These are phyloP conservation scores for Coccyzus lansbergi DNA, from an alignment of 2,797 vertebrate species.

Conservation along the genomic window DNA sequence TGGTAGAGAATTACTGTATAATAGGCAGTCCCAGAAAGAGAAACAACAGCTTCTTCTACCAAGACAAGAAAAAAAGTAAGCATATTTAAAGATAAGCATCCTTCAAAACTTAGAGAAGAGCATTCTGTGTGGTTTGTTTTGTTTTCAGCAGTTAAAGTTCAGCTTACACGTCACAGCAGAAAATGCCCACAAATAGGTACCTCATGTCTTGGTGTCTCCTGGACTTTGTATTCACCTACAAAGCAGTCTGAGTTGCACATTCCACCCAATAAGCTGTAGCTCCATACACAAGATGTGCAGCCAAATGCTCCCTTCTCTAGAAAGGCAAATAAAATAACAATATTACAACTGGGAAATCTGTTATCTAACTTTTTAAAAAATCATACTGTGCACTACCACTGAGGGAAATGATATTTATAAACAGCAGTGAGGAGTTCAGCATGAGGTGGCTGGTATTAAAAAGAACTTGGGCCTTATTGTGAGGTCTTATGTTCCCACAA, in stretches of 20 bases:
- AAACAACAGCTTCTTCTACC: background rate
- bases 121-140: background rate
- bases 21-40: background rate
- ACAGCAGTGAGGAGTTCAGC: background rate
- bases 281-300: constrained; percentile 87
- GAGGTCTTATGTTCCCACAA: background rate
- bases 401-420: background rate
- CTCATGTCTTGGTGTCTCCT: constrained; percentile 75
- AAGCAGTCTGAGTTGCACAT: constrained; percentile 84
- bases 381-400: background rate
- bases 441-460: background rate
- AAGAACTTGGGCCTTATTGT: background rate
- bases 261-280: constrained; percentile 73
- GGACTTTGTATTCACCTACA: constrained; percentile 81
- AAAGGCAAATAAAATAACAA: constrained; percentile 22
- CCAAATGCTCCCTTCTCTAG: constrained; percentile 76
- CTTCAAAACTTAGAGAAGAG: background rate
- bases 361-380: background rate
- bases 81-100: background rate
- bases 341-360: background rate
- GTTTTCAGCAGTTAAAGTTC: background rate
- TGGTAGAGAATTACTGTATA: background rate
- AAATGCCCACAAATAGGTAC: background rate
- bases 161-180: background rate
- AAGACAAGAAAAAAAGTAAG: background rate